Percentiles rank a stretch among this genome's conserved stretches.
These are phyloP conservation scores for Halictus quadricinctus DNA, from an alignment of 2,888 invertebrate genomes.

Conservation along the genomic window DNA sequence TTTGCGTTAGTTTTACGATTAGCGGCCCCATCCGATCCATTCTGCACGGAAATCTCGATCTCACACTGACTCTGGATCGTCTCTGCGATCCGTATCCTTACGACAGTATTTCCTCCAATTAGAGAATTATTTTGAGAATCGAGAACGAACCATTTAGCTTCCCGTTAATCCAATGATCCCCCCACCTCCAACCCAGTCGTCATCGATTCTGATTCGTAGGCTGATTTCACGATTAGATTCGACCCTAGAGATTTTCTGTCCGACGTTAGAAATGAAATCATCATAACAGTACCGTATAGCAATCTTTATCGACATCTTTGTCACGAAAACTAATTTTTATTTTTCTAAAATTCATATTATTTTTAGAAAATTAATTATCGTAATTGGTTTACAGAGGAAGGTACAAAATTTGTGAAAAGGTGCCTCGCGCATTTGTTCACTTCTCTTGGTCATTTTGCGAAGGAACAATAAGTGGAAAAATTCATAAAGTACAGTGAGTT, in stretches of 20 bases:
- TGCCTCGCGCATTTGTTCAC: too few species aligned
- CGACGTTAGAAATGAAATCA: neutral
- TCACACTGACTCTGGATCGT: neutral
- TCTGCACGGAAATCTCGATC: constrained; percentile 14
- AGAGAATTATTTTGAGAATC: neutral
- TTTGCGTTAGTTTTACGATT: neutral
- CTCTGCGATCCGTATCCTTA: neutral
- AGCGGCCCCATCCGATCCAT: neutral
- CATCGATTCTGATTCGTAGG: constrained; percentile 21
- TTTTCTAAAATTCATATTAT: too few species aligned
- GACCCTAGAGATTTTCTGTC: constrained; percentile 3
- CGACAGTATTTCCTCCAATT: neutral
- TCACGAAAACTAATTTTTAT: neutral
- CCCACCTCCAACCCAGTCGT: neutral
- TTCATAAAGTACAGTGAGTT: too few species aligned
- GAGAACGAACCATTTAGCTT: neutral
- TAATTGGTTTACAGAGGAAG: neutral
- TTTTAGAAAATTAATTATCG: neutral
- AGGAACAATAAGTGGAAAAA: too few species aligned
- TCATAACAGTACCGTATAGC: neutral
- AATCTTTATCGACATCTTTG: neutral
- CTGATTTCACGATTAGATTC: constrained; percentile 26
- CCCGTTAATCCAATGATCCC: neutral
- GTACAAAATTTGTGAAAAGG: too few species aligned
- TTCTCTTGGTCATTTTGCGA: too few species aligned